phyloP scores from a whole-genome alignment of 2,888 invertebrate genomes.

The Apamea monoglypha region DNA sequence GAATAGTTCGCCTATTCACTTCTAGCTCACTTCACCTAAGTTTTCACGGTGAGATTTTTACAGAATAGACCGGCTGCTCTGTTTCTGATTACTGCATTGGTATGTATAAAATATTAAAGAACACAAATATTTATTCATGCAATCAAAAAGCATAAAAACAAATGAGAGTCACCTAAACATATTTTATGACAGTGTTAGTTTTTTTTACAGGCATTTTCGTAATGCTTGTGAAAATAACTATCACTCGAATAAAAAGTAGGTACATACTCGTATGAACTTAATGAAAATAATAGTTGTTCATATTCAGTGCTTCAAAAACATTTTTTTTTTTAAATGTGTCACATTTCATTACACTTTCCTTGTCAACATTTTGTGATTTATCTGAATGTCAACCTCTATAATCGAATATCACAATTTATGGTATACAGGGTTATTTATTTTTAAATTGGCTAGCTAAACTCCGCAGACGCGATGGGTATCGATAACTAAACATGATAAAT shows the following conservation, averaged over 20 bases:
- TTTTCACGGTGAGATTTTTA: no score
- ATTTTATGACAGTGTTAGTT: background rate
- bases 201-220: no score
- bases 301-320: background rate
- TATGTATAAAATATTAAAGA: background rate
- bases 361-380: constrained; percentile 32
- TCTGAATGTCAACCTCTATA: constrained; percentile 52
- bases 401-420: constrained; percentile 55
- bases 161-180: background rate
- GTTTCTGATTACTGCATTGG: background rate
- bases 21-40: no score
- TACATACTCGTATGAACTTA: background rate
- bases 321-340: background rate
- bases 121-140: background rate
- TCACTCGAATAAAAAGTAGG: background rate
- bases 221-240: background rate
- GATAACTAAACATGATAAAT: no score
- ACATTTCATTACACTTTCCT: constrained; percentile 12
- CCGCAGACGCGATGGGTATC: background rate
- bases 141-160: constrained; percentile 9
- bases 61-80: no score
- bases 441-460: background rate
- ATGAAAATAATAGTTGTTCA: background rate
- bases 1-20: no score
- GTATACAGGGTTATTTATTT: background rate